Evolutionary conservation across 2,888 invertebrate genomes (phyloP).

Genomic region (Drosophila infuscata): DNA sequence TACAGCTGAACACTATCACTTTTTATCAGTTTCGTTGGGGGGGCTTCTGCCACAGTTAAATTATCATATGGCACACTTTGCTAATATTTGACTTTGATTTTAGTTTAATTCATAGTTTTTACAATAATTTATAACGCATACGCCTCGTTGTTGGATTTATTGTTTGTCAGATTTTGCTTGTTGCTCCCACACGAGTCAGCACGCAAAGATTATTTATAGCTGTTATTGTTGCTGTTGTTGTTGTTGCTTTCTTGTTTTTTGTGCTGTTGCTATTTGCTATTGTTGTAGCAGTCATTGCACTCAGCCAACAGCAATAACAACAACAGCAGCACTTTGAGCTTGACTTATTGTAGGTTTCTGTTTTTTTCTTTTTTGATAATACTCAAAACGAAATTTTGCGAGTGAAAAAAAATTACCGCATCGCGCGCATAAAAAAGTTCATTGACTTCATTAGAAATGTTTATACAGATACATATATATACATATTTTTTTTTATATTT

Average conservation of each 20-base stretch:
- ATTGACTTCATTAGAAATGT: conserved; percentile 76
- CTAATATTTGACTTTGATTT: conserved; percentile 19
- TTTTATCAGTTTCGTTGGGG: conserved; percentile 47
- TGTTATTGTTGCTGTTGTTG: conserved; percentile 28
- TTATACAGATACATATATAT: conserved; percentile 12
- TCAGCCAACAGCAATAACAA: conserved; percentile 38
- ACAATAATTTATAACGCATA: conserved; percentile 33
- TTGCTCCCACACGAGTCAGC: conserved; percentile 25
- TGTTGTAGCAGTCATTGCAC: conserved; percentile 74
- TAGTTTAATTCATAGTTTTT: conserved; percentile 15
- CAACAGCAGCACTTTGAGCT: conserved; percentile 42
- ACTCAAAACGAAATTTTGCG: conserved; percentile 63
- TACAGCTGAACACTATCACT: conserved; percentile 58
- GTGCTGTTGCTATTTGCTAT: conserved; percentile 23
- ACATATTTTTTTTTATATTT: conserved; percentile 32
- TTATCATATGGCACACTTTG: conserved; percentile 46
- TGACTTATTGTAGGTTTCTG: conserved; percentile 42
- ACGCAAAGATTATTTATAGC: conserved; percentile 33
- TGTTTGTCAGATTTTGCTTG: neutral
- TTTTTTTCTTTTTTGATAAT: conserved; percentile 58
- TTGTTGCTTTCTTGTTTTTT: conserved; percentile 21
- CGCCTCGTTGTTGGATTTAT: conserved; percentile 24
- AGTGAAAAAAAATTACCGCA: conserved; percentile 74
- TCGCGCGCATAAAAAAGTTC: conserved; percentile 80
- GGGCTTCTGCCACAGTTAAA: conserved; percentile 19